Evolutionary conservation across 2,113 vertebrate species (phyloP), one percentile per base, ranked within the genome.

Genomic region (Brevimyrus niger): DNA sequence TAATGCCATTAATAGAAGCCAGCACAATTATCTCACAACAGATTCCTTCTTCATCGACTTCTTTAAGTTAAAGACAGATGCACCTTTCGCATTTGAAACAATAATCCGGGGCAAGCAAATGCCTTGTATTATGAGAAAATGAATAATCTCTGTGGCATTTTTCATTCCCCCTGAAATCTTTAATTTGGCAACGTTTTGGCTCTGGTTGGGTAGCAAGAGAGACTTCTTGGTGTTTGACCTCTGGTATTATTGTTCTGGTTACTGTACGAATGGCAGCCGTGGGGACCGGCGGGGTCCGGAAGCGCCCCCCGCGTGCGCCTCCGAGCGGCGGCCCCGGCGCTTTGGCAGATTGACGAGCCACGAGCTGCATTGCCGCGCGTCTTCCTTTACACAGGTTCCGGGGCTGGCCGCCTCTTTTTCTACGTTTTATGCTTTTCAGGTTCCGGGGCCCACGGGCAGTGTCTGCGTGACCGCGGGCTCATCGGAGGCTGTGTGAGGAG

Each of bases 361-460:
- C 51, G 46, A 76, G 58, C 89, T 42, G 89, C 89, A 87, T 47
- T 69, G 85, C 47, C 53, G 89, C 48, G 84, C 42, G 9, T 35
- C 31, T 47, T 80, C 44, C 50, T 19, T 44, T 27, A 87, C 85
- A 76, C 89, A 87, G 31, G 84, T 89, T 89, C 65, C 85, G 23
- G 89, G 89, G 84, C 53, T 46, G 44, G 5, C 38, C 23, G 85
- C 61, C 19, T 76, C 8, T 48, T 69, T 58, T 58, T 55, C 42
- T n/a, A 15, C 47, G 19, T 83, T 50, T 80, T 76, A 42, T 51
- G 31, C 61, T 87, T 61, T 89, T 38, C 89, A 86, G 85, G 76
- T 89, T 86, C 89, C 85, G 89, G 89, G 89, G 89, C 87, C 51
- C 21, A 86, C 38, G 61, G n/a, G 89, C 47, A 58, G 17, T 51